A percentile compares a stretch with the other conserved stretches of the same genome.
These are phyloP conservation scores for Gari tellinella DNA, from an alignment of 2,888 invertebrate genomes.

Conservation along the genomic window DNA sequence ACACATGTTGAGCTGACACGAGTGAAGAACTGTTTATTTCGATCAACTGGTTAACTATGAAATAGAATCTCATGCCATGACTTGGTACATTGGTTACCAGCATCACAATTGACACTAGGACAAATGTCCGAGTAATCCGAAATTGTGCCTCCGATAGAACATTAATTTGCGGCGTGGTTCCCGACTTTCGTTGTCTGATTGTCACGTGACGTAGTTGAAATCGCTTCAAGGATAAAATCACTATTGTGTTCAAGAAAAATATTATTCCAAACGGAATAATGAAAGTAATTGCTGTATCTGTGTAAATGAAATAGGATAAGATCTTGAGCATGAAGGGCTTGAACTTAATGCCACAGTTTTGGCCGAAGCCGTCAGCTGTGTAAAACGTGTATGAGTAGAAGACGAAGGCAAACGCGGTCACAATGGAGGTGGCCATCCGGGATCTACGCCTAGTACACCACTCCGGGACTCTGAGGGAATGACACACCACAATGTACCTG, in stretches of 20 bases:
- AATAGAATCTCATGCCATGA: no score
- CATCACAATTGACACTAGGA: no score
- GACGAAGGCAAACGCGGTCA: slow-evolving; percentile 58
- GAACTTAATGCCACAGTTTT: slow-evolving; percentile 37
- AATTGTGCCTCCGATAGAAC: no score
- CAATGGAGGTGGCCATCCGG: slow-evolving; percentile 50
- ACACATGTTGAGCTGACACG: no score
- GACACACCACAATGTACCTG: slow-evolving; percentile 92
- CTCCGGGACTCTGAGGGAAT: slow-evolving; percentile 87
- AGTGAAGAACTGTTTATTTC: no score
- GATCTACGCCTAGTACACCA: slow-evolving; percentile 69
- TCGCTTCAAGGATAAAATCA: slow-evolving; percentile 34
- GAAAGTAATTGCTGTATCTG: slow-evolving; percentile 70
- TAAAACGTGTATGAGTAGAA: slow-evolving; percentile 72
- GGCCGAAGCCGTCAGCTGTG: slow-evolving; percentile 55
- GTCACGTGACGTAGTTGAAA: slow-evolving; percentile 28
- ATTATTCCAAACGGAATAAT: slow-evolving; percentile 69
- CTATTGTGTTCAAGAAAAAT: slow-evolving; percentile 66
- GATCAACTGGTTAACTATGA: no score
- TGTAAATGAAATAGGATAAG: slow-evolving; percentile 65
- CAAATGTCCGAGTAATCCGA: no score
- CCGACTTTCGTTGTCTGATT: no score
- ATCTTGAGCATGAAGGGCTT: slow-evolving; percentile 54
- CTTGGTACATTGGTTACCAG: no score
- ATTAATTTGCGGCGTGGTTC: no score